Evolutionary conservation across 2,888 invertebrate species (phyloP).

Genomic region (Drosophila kuntzei): DNA sequence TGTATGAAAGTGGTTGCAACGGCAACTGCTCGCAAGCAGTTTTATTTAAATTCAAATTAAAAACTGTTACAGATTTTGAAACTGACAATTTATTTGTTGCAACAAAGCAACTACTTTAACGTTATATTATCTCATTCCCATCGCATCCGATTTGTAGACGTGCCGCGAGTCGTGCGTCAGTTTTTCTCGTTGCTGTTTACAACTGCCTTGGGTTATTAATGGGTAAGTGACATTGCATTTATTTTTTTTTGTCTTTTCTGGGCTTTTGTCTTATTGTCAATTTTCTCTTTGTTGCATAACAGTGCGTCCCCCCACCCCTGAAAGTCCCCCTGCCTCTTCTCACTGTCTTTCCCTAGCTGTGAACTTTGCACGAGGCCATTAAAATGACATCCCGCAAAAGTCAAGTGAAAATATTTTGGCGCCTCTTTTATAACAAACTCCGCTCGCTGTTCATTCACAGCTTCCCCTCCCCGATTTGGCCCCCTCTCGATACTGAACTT

Average conservation of each 20-base stretch:
- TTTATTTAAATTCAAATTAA: not conserved
- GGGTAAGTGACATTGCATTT: conserved; percentile 73
- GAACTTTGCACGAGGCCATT: conserved; percentile 48
- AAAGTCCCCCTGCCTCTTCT: not conserved
- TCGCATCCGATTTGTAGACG: conserved; percentile 23
- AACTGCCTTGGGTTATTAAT: conserved; percentile 52
- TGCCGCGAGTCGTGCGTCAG: conserved; percentile 11
- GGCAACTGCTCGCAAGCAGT: conserved; percentile 37
- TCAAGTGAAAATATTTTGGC: conserved; percentile 76
- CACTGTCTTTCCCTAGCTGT: conserved; percentile 5
- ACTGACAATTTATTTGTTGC: not conserved
- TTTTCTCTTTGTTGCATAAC: conserved; percentile 76
- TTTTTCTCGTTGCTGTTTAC: conserved; percentile 6
- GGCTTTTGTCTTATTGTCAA: conserved; percentile 65
- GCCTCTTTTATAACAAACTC: conserved; percentile 63
- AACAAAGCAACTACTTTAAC: too few species aligned
- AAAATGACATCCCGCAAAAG: conserved; percentile 50
- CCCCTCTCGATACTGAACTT: not conserved
- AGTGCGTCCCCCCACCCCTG: not conserved
- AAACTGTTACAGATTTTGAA: conserved; percentile 8
- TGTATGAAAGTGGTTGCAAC: not conserved
- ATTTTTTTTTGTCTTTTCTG: conserved; percentile 3
- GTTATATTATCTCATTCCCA: conserved; percentile 13
- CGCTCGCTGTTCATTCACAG: conserved; percentile 1
- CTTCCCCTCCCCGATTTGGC: not conserved